Percentiles rank a stretch among this genome's conserved stretches.
Evolutionary conservation across 2,888 invertebrate species (phyloP).

Genomic region (Stenolophus ochropezus): DNA sequence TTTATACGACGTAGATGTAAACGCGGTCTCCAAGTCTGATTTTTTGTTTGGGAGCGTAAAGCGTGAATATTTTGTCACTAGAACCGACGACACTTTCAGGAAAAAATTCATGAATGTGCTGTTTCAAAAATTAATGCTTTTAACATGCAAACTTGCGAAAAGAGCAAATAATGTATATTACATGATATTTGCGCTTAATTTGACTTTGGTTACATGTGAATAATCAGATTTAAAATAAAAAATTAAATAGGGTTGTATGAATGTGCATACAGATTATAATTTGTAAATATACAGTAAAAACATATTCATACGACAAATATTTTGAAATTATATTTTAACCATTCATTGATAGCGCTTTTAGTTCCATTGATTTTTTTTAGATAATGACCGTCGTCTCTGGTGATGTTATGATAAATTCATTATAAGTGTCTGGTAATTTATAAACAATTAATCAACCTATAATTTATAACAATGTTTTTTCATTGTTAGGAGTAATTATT

Average conservation of each 20-base stretch:
- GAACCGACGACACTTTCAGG: not conserved
- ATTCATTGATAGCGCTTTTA: too few relatives aligned
- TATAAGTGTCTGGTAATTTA: too few relatives aligned
- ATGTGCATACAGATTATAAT: not conserved
- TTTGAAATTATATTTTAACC: too few relatives aligned
- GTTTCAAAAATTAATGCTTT: not conserved
- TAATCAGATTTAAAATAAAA: not conserved
- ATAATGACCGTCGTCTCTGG: too few relatives aligned
- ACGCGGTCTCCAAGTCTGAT: not conserved
- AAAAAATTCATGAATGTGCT: constrained; percentile 32
- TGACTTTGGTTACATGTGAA: not conserved
- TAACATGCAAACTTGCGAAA: constrained; percentile 26
- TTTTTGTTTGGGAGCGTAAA: constrained; percentile 32
- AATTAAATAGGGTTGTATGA: not conserved
- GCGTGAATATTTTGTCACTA: constrained; percentile 33
- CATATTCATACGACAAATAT: too few relatives aligned
- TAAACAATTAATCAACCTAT: too few relatives aligned
- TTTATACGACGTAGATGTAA: constrained; percentile 11
- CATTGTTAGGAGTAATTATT: too few relatives aligned
- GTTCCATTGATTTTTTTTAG: too few relatives aligned
- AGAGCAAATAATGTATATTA: constrained; percentile 4
- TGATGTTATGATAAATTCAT: too few relatives aligned
- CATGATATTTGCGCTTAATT: not conserved
- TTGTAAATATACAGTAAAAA: not conserved
- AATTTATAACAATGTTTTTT: too few relatives aligned